phyloP scores from a whole-genome alignment of 1,140 invertebrate genomes.

The Aphaenogaster rudis region DNA sequence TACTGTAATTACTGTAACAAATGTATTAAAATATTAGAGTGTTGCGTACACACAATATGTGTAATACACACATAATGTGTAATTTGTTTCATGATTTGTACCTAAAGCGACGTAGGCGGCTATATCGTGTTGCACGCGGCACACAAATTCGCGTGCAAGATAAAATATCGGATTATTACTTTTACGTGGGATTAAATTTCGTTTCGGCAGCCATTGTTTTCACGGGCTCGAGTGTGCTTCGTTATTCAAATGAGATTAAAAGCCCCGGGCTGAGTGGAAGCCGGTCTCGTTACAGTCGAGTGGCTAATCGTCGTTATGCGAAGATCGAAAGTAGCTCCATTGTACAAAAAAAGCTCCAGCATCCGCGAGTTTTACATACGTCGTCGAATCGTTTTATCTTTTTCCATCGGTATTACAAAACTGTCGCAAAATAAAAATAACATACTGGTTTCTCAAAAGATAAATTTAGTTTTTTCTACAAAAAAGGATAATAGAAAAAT shows the following conservation, averaged over 20 bases:
- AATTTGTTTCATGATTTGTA: conserved; percentile 6
- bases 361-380: conserved; percentile 35
- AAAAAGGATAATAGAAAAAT: not conserved
- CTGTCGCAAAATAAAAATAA: conserved; percentile 26
- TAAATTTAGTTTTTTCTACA: not conserved
- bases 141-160: conserved; percentile 52
- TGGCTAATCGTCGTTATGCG: conserved; percentile 64
- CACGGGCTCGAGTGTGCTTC: conserved; percentile 63
- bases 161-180: conserved; percentile 65
- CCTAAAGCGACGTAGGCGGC: not conserved
- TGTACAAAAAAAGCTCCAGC: conserved; percentile 25
- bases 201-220: conserved; percentile 59
- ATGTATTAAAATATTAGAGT: not conserved
- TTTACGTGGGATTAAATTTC: conserved; percentile 63
- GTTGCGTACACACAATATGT: not conserved
- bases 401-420: conserved; percentile 24
- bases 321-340: conserved; percentile 65
- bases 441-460: not conserved
- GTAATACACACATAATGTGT: conserved; percentile 16
- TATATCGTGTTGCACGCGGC: conserved; percentile 40
- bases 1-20: not conserved
- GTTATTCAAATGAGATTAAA: conserved; percentile 67
- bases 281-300: conserved; percentile 65
- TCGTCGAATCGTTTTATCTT: conserved; percentile 42
- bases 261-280: conserved; percentile 55